These are phyloP conservation scores for Stegastes partitus DNA, from an alignment of 2,113 vertebrate genomes.

Conservation along the genomic window DNA sequence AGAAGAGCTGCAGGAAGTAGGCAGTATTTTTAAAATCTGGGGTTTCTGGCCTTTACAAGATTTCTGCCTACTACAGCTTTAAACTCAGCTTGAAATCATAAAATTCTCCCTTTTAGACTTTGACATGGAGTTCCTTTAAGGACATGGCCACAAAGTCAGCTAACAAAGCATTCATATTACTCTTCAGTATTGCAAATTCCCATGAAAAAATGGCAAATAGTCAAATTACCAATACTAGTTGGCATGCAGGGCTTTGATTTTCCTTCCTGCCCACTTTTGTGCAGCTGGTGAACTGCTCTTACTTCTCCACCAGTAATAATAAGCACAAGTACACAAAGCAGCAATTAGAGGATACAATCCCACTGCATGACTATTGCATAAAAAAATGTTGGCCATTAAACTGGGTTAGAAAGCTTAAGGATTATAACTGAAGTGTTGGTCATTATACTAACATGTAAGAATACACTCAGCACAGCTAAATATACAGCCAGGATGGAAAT, in stretches of 20 bases:
- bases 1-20: no score
- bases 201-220: neutral
- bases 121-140: neutral
- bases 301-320: neutral
- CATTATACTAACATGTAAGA: constrained; percentile 19
- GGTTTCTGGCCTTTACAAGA: no score
- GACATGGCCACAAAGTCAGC: no score
- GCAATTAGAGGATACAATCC: neutral
- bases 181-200: neutral
- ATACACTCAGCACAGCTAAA: constrained; percentile 43
- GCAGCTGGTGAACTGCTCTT: neutral
- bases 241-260: neutral
- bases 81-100: no score
- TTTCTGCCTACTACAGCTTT: no score
- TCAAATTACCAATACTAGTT: neutral
- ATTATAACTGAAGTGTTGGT: constrained; percentile 28
- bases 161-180: neutral
- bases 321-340: neutral
- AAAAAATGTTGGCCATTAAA: neutral
- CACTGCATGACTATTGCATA: neutral
- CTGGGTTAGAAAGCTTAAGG: constrained; percentile 6
- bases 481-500: constrained; percentile 48
- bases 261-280: neutral
- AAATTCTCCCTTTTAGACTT: neutral
- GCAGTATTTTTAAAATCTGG: no score